phyloP scores from a whole-genome alignment of 2,797 vertebrate species.

The Tauraco hartlaubi region DNA sequence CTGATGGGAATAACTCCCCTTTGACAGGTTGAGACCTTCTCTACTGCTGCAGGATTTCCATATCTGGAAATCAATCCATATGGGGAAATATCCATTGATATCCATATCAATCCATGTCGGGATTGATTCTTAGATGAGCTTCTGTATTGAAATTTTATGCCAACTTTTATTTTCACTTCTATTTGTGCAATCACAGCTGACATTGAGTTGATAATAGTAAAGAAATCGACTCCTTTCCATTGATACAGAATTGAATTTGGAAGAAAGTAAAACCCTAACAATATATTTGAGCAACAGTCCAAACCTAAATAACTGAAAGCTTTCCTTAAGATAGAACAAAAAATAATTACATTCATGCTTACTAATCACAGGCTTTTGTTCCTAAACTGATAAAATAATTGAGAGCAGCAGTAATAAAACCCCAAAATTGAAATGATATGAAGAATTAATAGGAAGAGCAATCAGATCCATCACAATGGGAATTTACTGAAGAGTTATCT shows the following conservation, averaged over 20 bases:
- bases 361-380: neutral
- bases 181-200: neutral
- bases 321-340: neutral
- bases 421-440: neutral
- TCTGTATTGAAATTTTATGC: neutral
- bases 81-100: too few relatives aligned
- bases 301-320: neutral
- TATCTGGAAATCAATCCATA: neutral
- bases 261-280: neutral
- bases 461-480: neutral
- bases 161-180: neutral
- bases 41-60: neutral
- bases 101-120: neutral
- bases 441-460: neutral
- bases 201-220: neutral
- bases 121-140: neutral
- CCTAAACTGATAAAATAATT: neutral
- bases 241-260: neutral
- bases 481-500: constrained; percentile 52
- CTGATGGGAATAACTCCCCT: neutral
- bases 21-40: neutral
- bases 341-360: neutral
- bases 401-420: neutral
- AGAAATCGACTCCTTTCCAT: neutral
- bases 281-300: neutral